These are phyloP conservation scores for Chaetodon auriga DNA, from an alignment of 2,113 vertebrate genomes.

Conservation along the genomic window DNA sequence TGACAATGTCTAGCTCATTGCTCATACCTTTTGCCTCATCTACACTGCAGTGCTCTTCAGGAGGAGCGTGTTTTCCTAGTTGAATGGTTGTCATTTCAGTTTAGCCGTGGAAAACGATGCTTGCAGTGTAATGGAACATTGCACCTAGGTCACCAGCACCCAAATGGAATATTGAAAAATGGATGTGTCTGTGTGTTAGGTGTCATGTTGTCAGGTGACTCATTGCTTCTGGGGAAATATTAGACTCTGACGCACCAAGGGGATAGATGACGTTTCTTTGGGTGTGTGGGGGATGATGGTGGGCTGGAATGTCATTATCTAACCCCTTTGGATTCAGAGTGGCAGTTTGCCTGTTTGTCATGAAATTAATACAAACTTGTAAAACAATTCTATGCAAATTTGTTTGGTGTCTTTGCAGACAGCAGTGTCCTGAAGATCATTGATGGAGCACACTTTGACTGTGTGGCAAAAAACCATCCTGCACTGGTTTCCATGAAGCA, in stretches of 20 bases:
- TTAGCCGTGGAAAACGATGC: conserved; percentile 56
- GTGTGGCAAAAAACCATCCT: conserved; percentile 83
- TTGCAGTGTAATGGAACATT: conserved; percentile 64
- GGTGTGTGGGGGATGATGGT: conserved; percentile 4
- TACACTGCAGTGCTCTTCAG: conserved; percentile 24
- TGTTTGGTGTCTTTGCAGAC: conserved; percentile 81
- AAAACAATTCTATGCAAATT: conserved; percentile 3
- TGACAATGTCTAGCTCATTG: conserved; percentile 57
- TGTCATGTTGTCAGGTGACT: conserved; percentile 55
- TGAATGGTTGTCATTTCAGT: conserved; percentile 67
- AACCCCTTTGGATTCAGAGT: conserved; percentile 27
- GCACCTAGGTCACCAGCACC: conserved; percentile 56
- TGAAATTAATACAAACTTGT: conserved; percentile 30
- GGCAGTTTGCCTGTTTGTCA: conserved; percentile 30
- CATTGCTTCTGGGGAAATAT: conserved; percentile 55
- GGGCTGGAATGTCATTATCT: conserved; percentile 13
- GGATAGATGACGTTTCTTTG: conserved; percentile 48
- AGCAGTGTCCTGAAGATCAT: conserved; percentile 83
- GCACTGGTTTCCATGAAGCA: conserved; percentile 81
- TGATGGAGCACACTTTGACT: conserved; percentile 87
- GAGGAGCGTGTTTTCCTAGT: conserved; percentile 43
- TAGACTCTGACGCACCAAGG: conserved; percentile 24
- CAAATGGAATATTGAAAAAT: conserved; percentile 79
- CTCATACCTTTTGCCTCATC: conserved; percentile 47
- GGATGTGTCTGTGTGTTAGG: conserved; percentile 36